A percentile compares a stretch with the other conserved stretches of the same genome.
phyloP scores from a whole-genome alignment of 1,140 invertebrate species.

The Papilio polyxenes region DNA sequence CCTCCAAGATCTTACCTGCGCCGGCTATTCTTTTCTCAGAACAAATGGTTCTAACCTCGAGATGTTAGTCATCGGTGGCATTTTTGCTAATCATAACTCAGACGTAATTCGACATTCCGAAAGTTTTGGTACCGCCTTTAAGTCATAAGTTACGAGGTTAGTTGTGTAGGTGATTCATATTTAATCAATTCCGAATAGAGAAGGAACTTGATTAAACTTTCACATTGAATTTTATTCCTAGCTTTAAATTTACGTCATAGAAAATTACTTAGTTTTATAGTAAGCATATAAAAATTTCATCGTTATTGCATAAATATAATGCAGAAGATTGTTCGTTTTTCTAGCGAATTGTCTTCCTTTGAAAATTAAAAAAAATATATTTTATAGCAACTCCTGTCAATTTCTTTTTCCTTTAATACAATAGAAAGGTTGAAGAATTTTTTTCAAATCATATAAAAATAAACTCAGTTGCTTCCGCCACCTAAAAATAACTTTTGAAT shows the following conservation, averaged over 20 bases:
- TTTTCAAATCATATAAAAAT: too few relatives aligned
- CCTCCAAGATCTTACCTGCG: constrained; percentile 49
- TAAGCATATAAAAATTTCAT: too few relatives aligned
- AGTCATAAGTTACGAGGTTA: constrained; percentile 22
- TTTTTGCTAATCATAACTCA: constrained; percentile 43
- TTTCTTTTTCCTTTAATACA: not conserved
- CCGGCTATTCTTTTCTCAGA: constrained; percentile 50
- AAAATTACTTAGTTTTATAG: too few relatives aligned
- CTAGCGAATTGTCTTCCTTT: too few relatives aligned
- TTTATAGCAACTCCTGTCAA: not conserved
- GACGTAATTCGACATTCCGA: constrained; percentile 43
- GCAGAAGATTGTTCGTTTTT: too few relatives aligned
- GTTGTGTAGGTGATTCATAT: constrained; percentile 24
- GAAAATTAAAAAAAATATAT: too few relatives aligned
- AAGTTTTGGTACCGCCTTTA: constrained; percentile 36
- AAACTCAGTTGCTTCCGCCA: too few relatives aligned
- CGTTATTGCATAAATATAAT: too few relatives aligned
- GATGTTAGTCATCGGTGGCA: constrained; percentile 56
- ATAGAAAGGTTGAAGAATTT: not conserved
- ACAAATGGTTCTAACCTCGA: constrained; percentile 48
- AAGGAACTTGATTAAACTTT: constrained; percentile 23
- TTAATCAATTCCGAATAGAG: not conserved
- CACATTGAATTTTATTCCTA: constrained; percentile 22
- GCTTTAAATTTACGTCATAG: not conserved
- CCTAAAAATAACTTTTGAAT: too few relatives aligned